These are phyloP conservation scores for Megalonaias nervosa DNA, from an alignment of 1,140 invertebrate genomes.

Conservation along the genomic window DNA sequence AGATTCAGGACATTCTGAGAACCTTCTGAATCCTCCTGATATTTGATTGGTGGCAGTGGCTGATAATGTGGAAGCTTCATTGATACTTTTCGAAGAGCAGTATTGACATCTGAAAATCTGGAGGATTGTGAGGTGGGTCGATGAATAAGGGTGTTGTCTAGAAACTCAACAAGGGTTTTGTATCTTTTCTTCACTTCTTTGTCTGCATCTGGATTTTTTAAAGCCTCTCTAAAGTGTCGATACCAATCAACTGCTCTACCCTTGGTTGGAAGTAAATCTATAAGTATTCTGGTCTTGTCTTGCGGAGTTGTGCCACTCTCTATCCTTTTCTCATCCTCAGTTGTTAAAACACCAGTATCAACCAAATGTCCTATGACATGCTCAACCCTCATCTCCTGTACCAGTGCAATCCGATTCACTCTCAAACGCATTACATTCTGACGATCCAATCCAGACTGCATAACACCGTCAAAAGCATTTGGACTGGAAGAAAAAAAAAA, in stretches of 20 bases:
- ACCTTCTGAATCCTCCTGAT: constrained; percentile 15
- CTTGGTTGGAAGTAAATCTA: constrained; percentile 63
- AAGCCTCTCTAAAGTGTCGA: constrained; percentile 54
- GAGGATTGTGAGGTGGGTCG: constrained; percentile 50
- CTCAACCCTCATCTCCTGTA: constrained; percentile 66
- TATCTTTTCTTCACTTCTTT: constrained; percentile 57
- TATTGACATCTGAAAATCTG: constrained; percentile 41
- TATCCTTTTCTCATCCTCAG: constrained; percentile 58
- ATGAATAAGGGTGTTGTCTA: constrained; percentile 68
- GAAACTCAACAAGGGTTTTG: constrained; percentile 63
- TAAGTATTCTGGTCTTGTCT: constrained; percentile 61
- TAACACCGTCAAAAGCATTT: too few species aligned
- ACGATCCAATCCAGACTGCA: constrained; percentile 48
- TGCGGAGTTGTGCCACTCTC: constrained; percentile 50
- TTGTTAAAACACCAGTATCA: constrained; percentile 48
- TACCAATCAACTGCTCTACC: constrained; percentile 59
- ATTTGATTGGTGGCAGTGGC: constrained; percentile 56
- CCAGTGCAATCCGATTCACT: constrained; percentile 66
- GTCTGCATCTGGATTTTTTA: constrained; percentile 53
- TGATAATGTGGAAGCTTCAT: constrained; percentile 51
- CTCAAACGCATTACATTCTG: constrained; percentile 65
- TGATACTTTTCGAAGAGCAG: constrained; percentile 27
- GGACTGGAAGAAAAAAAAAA: too few species aligned
- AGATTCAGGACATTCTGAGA: constrained; percentile 45
- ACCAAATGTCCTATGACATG: constrained; percentile 57